A percentile compares a stretch with the other conserved stretches of the same genome.
These are phyloP conservation scores for Phylloscopus trochiloides DNA, from an alignment of 2,113 vertebrate genomes.

Conservation along the genomic window DNA sequence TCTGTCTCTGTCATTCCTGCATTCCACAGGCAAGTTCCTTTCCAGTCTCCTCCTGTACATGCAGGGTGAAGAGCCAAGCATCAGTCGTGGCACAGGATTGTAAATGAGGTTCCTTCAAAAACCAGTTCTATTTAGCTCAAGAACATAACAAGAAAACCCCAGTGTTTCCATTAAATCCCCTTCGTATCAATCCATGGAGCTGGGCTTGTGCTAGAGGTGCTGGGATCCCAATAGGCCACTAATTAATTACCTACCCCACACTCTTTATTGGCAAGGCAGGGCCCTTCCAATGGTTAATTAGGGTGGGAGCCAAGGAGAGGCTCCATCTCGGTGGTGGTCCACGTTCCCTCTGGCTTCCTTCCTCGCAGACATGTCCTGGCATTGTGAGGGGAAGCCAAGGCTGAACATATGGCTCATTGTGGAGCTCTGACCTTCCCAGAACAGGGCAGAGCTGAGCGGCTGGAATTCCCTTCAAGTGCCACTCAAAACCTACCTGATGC, in stretches of 20 bases:
- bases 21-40: not conserved
- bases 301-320: constrained; percentile 21
- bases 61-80: not conserved
- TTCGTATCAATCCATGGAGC: not conserved
- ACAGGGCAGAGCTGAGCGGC: not conserved
- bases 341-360: constrained; percentile 12
- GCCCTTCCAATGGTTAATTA: not conserved
- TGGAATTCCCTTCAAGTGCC: not conserved
- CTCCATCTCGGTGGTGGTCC: not conserved
- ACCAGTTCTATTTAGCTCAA: not conserved
- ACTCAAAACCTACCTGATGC: not conserved
- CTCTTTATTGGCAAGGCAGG: not conserved
- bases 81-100: not conserved
- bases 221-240: not conserved
- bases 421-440: constrained; percentile 7
- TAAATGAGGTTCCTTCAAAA: not conserved
- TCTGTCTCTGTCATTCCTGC: not conserved
- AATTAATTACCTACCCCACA: constrained; percentile 10
- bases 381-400: not conserved
- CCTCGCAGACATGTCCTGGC: constrained; percentile 30
- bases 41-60: not conserved
- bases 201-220: not conserved
- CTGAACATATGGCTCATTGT: constrained; percentile 51
- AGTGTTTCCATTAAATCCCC: not conserved
- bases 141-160: not conserved